Conservation (phyloP, 30 jellyfish, hydroid and myxozoan genomes). For the Aurelia aurita region DNA sequence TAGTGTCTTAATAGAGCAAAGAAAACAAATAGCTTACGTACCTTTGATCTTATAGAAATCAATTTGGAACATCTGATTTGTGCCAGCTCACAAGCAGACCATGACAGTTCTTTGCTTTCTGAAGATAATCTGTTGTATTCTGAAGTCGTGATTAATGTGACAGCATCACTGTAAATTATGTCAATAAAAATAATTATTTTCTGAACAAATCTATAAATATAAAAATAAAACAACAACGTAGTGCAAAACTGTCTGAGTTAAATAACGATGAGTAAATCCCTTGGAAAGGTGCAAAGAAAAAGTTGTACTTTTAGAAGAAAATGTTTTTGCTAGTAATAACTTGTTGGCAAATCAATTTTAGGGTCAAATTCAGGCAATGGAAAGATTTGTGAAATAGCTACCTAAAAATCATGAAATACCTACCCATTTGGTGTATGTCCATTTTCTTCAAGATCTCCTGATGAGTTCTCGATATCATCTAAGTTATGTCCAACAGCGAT, state of each 20-base stretch:
- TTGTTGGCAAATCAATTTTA: too few relatives aligned
- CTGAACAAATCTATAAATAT: too few relatives aligned
- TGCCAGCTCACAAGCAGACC: slow-evolving; percentile 95
- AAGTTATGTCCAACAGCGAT: slow-evolving; percentile 81
- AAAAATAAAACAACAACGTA: too few relatives aligned
- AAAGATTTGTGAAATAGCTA: too few relatives aligned
- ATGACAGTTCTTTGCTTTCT: slow-evolving; percentile 86
- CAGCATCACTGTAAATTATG: slow-evolving; percentile 24
- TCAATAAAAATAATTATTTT: too few relatives aligned
- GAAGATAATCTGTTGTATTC: slow-evolving; percentile 77
- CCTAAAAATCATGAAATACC: too few relatives aligned
- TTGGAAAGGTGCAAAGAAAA: too few relatives aligned
- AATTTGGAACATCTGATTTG: slow-evolving; percentile 96
- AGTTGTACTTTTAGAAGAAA: too few relatives aligned
- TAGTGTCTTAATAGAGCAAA: neutral
- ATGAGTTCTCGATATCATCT: slow-evolving; percentile 25
- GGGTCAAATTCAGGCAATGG: too few relatives aligned
- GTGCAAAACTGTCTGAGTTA: too few relatives aligned
- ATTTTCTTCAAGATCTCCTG: slow-evolving; percentile 3
- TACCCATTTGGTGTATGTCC: neutral
- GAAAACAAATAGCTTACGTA: neutral
- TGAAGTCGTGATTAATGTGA: slow-evolving; percentile 51
- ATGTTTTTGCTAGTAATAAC: too few relatives aligned
- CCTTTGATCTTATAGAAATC: slow-evolving; percentile 91
- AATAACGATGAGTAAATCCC: too few relatives aligned